Base-by-base conservation (phyloP, 2,888 invertebrate genomes). In the Pasiphila rectangulata region DNA sequence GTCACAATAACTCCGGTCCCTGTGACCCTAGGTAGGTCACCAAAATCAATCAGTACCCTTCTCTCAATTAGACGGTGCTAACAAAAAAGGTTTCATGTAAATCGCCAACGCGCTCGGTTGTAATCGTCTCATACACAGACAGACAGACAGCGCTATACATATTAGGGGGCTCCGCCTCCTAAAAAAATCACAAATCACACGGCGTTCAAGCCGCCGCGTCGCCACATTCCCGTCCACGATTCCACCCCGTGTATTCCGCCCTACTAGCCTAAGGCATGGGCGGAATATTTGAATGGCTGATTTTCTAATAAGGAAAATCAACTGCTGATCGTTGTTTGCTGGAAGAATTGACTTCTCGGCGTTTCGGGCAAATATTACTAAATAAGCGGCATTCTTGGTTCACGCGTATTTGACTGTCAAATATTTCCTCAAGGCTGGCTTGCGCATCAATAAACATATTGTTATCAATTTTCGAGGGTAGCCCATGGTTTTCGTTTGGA, bases 291-390 rank as follows among this genome's bases (percentile, higher is more conserved):
- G 76, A 76, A 73, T 67, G 69, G 62, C 63, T 71, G 72, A 73
- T 77, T 63, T 56, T 67, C 76, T 83, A 80, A 83, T 82, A 76
- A 70, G 75, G 80, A 83, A 83, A 83, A 83, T 81, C 83, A 83
- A 83, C 82, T 76, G 61, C 63, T 73, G 79, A 81, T 79, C 72
- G 78, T 61, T 74, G 70, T 72, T 78, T 75, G 72, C 63, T 61
- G 57, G 57, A 61, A 62, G 60, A 69, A 68, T 73, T 68, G 68
- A 66, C 62, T 68, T 61, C 46, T 56, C 57, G 56, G 59, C 59
- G 54, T 59, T 57, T 53, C 59, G 52, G 42, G 57, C 54, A 56
- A 57, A 59, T 56, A 61, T 60, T 58, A 60, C 44, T 49, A 54
- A 60, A 59, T 56, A 60, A 61, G 58, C 54, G 53, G 55, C 44